Evolutionary conservation across 2,113 vertebrate genomes (phyloP), one percentile per base, ranked within the genome.

Genomic region (Eolophus roseicapilla): DNA sequence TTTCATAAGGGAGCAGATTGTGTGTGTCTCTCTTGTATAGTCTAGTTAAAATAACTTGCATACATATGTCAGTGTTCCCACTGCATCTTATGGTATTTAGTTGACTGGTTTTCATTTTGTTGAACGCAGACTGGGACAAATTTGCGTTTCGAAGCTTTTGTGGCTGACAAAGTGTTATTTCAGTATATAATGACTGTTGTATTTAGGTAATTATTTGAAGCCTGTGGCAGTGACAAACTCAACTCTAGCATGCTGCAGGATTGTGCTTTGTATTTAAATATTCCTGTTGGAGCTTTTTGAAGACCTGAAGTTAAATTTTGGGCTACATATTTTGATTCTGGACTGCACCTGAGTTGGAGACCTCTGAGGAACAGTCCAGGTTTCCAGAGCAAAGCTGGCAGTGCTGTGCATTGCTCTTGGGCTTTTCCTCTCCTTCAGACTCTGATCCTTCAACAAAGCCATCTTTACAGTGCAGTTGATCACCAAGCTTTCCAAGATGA

Each of bases 11-110:
- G 86, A 97, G 81, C 88, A 96, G 93, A 77, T 31, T 96, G 96
- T 84, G 93, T 35, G 60, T 88, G 47, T 82, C 83, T 85, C 86
- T 96, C 96, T 86, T 85, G 88, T 80, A 69, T 43, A 69, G 91
- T 46, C 86, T 93, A 95, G 94, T 94, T 93, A 96, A 96, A 97
- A 95, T 89, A 92, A 82, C 93, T 89, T 50, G 55, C 88, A 67
- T 77, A 59, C 88, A 87, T 93, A 89, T 92, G 91, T 91, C 86
- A 77, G 74, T 92, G 94, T 80, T 96, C 95, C 95, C 74, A 87
- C 92, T 69, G 93, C 87, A 81, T 94, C 88, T 91, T 44, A 19
- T 35, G 91, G 69, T 79, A 79, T 92, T 95, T 92, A 82, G 88
- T 91, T 89, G 94, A 87, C 95, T 86, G 86, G 74, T 65, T 91